phyloP scores from a whole-genome alignment of 2,797 vertebrate genomes.

The Somateria mollissima region DNA sequence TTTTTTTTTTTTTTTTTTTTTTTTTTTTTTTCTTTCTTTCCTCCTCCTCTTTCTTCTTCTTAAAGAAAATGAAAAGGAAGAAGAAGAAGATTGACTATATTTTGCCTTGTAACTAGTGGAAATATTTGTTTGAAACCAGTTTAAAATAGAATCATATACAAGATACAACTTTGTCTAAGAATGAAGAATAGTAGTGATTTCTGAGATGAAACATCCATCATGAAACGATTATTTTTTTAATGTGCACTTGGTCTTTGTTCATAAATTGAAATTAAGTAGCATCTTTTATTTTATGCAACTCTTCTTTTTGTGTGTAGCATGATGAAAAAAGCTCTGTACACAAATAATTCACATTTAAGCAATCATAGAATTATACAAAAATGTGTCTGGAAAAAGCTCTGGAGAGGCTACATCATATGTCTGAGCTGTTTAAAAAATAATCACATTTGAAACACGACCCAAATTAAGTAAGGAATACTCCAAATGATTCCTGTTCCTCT shows the following conservation, averaged over 20 bases:
- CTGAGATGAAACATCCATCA: neutral
- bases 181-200: neutral
- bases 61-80: too few species aligned
- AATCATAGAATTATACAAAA: conserved; percentile 21
- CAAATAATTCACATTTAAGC: conserved; percentile 10
- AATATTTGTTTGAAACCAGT: neutral
- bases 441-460: neutral
- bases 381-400: neutral
- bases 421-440: neutral
- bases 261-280: neutral
- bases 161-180: neutral
- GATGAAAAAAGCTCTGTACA: conserved; percentile 10
- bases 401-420: neutral
- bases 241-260: neutral
- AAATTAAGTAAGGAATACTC: conserved; percentile 13
- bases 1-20: too few species aligned
- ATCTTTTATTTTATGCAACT: neutral
- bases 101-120: neutral
- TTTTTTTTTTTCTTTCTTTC: too few species aligned
- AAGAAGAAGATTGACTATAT: neutral
- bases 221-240: neutral
- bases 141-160: neutral
- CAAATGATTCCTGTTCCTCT: neutral
- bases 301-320: neutral
- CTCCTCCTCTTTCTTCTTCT: too few species aligned